Base-by-base conservation (phyloP, 2,888 invertebrate genomes). In the Spisula solida region DNA sequence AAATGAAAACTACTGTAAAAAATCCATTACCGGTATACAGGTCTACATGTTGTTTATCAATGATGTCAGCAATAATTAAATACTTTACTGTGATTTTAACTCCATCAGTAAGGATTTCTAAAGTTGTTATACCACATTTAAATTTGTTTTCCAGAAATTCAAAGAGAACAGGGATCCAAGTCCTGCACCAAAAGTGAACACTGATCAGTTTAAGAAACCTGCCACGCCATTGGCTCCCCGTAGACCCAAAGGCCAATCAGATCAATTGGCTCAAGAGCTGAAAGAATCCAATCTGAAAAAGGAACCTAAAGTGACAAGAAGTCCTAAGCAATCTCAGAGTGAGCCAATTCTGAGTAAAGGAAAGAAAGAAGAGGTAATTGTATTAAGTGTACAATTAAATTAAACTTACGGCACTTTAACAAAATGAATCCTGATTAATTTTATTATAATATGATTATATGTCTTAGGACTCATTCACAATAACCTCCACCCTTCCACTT, bases 191-290 rank as follows among this genome's bases (percentile, higher is more conserved):
- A 90, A 92, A 60, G 94, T 95, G 10, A 90, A 95, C 66, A 93
- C 93, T 16, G 87, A 91, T 6, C 92, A 92, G 85, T 95, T 91
- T 66, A 85, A 86, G 80, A 83, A 91, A 81, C 93, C 93, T 29
- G 41, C 91, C 29, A 94, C 95, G 12, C 95, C 95, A 16, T 83
- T 94, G 25, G 94, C 94, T 56, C 94, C 95, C 4, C 89, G 94
- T 31, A 90, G 85, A 87, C 93, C 92, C 78, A 93, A 93, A 84
- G 84, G 85, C 47, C 90, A 92, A 66, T 56, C 85, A 60, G 85
- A 89, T 66, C 85, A 78, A 51, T 55, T 56, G n/a, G 55, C 70
- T 25, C 79, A 88, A 60, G 90, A 90, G 84, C 56, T 88, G 48
- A 87, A 91, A 85, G 89, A 90, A 47, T 81, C 87, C 41, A 91